These are phyloP conservation scores for Chloroclysta siterata DNA, from an alignment of 2,888 invertebrate species.

Conservation along the genomic window DNA sequence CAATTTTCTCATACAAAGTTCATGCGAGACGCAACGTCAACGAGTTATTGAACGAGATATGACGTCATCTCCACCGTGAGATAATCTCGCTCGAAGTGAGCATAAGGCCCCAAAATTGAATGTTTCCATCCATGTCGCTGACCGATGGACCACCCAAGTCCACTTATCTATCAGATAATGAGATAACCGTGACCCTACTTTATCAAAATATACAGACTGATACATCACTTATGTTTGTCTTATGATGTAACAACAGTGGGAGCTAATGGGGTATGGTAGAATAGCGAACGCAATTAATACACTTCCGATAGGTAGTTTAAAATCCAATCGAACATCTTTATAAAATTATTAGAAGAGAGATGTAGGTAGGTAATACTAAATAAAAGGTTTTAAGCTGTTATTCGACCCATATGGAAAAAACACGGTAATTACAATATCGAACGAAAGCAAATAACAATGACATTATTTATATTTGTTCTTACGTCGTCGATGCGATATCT, in stretches of 20 bases:
- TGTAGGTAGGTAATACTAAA: not conserved
- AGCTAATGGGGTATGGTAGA: too few relatives aligned
- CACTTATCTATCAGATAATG: conserved; percentile 1
- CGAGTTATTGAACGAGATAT: too few relatives aligned
- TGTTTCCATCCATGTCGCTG: not conserved
- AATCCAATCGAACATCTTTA: too few relatives aligned
- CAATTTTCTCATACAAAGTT: too few relatives aligned
- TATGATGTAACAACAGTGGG: not conserved
- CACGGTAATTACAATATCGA: conserved; percentile 43
- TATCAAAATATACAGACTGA: conserved; percentile 12
- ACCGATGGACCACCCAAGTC: not conserved
- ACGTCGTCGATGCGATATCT: conserved; percentile 9
- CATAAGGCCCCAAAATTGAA: too few relatives aligned
- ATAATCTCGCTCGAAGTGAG: too few relatives aligned
- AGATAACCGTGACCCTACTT: conserved; percentile 29
- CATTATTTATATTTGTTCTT: conserved; percentile 22
- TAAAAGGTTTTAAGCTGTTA: not conserved
- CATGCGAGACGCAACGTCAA: too few relatives aligned
- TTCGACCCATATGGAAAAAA: conserved; percentile 36
- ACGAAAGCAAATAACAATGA: conserved; percentile 25
- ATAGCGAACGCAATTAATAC: too few relatives aligned
- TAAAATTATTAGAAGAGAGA: too few relatives aligned
- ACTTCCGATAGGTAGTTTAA: too few relatives aligned
- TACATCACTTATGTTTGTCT: not conserved
- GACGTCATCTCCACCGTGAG: too few relatives aligned